Base-by-base conservation (phyloP, 1,140 invertebrate genomes). In the Laupala kohalensis region DNA sequence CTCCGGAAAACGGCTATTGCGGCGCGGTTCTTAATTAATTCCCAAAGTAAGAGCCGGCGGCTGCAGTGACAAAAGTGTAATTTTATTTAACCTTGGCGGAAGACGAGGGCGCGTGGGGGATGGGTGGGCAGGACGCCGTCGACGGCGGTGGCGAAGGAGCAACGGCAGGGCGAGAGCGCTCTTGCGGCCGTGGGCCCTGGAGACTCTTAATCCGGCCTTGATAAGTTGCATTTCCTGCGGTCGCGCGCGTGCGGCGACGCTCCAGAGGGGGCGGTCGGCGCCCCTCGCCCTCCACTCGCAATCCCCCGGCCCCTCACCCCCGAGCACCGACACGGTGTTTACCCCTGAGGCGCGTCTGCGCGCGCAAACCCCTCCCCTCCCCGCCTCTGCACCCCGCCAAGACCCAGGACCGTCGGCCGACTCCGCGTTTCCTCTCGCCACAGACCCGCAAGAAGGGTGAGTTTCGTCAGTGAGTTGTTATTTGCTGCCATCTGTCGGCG, bases 401-500 rank as follows among this genome's bases (percentile, higher is more conserved):
- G n/a, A n/a, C 30, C 30, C 30, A 6, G 6, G 30, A 37, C 6
- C 30, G 6, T 6, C 30, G 30, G 6, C 30, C 30, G 30, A 6
- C 30, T 15, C 30, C 30, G 30, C 30, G 30, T n/a, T n/a, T n/a
- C n/a, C n/a, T n/a, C n/a, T n/a, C n/a, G n/a, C n/a, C n/a, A n/a
- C n/a, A 37, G 30, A 6, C 30, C 30, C 30, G 30, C 30, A 37
- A 37, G 30, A 15, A 37, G 30, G 30, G 30, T 28, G 67, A 29
- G 67, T 68, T 68, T 68, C 67, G 67, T 68, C 67, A 68, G 67
- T 68, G 25, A 68, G 26, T 68, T 68, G 67, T 68, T 68, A n/a
- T 26, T 26, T 68, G 23, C 69, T 62, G 69, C 69, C 69, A 70
- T 70, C 69, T 70, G 69, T 70, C 69, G 69, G 37, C 26, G 37